Evolutionary conservation across 2,113 vertebrate genomes (phyloP), one percentile per base, ranked within the genome.

Genomic region (Serranochromis macrocephalus): DNA sequence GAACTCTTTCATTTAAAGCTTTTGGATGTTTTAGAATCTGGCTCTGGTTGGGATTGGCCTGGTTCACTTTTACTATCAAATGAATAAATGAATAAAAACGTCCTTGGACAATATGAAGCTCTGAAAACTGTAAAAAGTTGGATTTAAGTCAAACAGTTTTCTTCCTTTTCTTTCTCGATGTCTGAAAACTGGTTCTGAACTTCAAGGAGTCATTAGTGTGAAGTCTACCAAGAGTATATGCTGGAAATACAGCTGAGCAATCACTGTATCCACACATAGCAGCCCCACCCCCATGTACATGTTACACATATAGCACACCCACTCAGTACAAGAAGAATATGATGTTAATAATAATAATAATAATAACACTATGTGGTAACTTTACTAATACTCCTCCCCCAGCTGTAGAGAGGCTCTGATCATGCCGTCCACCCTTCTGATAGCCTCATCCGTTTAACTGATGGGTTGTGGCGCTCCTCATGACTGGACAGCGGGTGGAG

Each of bases 351-450:
- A 92, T 97, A 91, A 85, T 97, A 90, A 92, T 96, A 87, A 90
- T 89, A 94, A 93, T 71, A 96, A 95, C 94, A 95, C 94, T 96
- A 93, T 92, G 91, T 80, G 92, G 92, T 94, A 95, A 94, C 92
- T 89, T 86, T 82, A 7, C 81, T 81, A 73, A 47, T 80, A 17
- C 40, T 88, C 71, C 89, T 53, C 78, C 85, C 55, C 33, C 26
- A 66, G 66, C 71, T 57, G 58, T 9, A 17, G 68, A 7, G 84
- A 9, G 13, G 4, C 80, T 10, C 81, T 93, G 95, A 98, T 98
- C 98, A 99, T 97, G 98, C 97, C 2, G 98, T 98, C 98, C 98
- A 99, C 93, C 98, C 97, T 96, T 99, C 98, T 81, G 98, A 97
- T 87, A 98, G 97, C 93, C 98, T 96, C 97, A 99, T 98, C 89